A percentile compares a stretch with the other conserved stretches of the same genome.
phyloP scores from a whole-genome alignment of 2,797 vertebrate genomes.

The Mergus octosetaceus region DNA sequence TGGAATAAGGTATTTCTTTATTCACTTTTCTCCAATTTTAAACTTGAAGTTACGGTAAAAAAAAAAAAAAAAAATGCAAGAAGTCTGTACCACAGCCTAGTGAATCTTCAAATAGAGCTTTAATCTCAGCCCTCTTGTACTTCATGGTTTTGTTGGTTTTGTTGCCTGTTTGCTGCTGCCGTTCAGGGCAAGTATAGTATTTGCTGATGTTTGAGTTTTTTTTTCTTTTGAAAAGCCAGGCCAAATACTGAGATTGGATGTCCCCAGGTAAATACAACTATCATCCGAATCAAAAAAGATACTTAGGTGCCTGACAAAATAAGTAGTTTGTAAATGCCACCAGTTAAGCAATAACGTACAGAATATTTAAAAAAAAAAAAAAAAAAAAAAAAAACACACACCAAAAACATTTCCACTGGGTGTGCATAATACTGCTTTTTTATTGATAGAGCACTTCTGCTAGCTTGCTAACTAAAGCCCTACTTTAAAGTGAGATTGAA shows the following conservation, averaged over 20 bases:
- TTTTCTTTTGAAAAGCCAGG: background rate
- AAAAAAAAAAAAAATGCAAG: background rate
- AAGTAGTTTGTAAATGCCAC: background rate
- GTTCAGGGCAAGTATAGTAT: background rate
- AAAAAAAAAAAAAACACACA: no score
- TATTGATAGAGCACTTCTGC: background rate
- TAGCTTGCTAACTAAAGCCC: background rate
- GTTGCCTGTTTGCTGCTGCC: background rate
- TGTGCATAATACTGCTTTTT: background rate
- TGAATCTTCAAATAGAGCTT: background rate
- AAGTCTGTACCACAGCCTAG: background rate
- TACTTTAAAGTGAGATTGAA: background rate
- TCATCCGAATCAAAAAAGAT: background rate
- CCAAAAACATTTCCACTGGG: background rate
- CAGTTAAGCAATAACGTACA: constrained; percentile 27
- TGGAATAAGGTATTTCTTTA: background rate
- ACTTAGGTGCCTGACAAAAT: background rate
- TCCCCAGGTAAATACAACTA: background rate
- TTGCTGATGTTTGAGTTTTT: background rate
- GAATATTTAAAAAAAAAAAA: background rate
- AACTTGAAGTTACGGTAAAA: background rate
- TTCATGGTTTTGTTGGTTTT: background rate
- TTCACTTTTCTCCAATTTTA: background rate
- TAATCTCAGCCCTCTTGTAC: background rate
- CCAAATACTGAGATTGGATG: background rate